phyloP scores from a whole-genome alignment of 2,113 vertebrate genomes.

The Gnathonemus echidnorhynchus region DNA sequence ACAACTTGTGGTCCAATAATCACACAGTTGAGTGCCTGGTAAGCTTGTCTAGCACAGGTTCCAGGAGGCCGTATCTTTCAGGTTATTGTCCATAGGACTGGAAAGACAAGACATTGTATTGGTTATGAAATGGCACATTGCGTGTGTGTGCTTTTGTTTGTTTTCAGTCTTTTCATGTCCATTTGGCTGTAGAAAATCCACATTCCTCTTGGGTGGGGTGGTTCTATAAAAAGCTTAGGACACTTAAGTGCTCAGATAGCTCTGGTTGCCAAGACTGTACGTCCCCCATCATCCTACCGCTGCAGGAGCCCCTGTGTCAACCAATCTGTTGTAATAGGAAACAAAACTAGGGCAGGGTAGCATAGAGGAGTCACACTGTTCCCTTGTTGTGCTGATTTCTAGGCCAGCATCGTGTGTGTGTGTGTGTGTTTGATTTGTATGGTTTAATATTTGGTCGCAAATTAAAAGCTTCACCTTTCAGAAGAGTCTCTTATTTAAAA shows the following conservation, averaged over 20 bases:
- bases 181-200: background rate
- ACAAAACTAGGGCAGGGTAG: background rate
- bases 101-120: too few species aligned
- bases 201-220: background rate
- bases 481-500: background rate
- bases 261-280: background rate
- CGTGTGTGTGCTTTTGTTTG: background rate
- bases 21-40: background rate
- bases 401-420: background rate
- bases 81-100: too few species aligned
- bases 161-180: background rate
- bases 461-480: background rate
- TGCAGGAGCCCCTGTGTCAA: background rate
- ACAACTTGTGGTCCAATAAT: background rate
- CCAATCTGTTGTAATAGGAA: background rate
- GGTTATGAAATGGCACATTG: background rate
- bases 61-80: background rate
- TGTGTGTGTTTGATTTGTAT: slow-evolving; percentile 1
- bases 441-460: background rate
- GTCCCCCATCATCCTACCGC: background rate
- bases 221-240: slow-evolving; percentile 10
- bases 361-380: background rate
- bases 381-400: background rate
- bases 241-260: background rate
- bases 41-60: background rate